These are phyloP conservation scores for Raja brachyura DNA, from an alignment of 2,113 vertebrate species.

Conservation along the genomic window DNA sequence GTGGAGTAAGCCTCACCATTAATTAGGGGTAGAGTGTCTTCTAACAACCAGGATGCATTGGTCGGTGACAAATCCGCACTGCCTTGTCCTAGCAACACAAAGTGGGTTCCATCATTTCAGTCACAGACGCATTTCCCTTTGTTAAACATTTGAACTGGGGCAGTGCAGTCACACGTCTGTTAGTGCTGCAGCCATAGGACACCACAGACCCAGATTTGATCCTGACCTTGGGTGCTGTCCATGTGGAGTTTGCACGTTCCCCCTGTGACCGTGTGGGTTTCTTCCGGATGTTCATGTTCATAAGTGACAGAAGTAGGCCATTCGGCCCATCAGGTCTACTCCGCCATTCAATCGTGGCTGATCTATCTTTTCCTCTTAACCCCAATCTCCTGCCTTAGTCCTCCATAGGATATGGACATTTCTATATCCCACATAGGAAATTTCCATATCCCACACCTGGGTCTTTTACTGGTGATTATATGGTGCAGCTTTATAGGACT, in stretches of 20 bases:
- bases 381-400: too few species aligned
- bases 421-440: background rate
- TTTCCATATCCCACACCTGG: background rate
- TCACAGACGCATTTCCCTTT: background rate
- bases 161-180: too few species aligned
- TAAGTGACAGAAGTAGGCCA: too few species aligned
- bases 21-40: background rate
- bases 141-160: background rate
- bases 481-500: too few species aligned
- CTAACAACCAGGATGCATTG: constrained; percentile 7
- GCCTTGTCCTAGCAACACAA: background rate
- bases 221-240: too few species aligned
- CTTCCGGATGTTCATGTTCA: too few species aligned
- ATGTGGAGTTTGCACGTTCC: too few species aligned
- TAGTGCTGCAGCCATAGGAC: too few species aligned
- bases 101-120: background rate
- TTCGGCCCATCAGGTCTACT: too few species aligned
- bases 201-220: too few species aligned
- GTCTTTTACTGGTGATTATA: background rate
- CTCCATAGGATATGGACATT: background rate
- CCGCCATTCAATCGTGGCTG: background rate
- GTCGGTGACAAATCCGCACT: background rate
- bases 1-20: background rate
- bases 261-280: too few species aligned
- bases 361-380: too few species aligned